Conservation (phyloP, 2,113 vertebrate genomes). For the Chunga burmeisteri region DNA sequence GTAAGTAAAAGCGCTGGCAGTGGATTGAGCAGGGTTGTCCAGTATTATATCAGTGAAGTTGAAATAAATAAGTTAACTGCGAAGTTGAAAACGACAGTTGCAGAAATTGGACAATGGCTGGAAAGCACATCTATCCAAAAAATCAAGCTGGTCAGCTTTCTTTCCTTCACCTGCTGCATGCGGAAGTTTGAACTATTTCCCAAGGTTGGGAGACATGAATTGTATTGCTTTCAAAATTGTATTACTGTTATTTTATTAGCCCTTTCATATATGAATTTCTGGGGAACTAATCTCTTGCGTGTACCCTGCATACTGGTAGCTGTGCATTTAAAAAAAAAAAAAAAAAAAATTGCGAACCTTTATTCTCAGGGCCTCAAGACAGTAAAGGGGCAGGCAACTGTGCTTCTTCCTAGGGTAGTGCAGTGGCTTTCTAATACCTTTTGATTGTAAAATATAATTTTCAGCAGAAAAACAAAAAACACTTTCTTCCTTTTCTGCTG, state of each 20-base stretch:
- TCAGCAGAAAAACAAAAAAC: background rate
- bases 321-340: background rate
- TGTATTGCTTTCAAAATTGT: background rate
- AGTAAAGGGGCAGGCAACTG: background rate
- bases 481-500: background rate
- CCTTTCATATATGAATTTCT: background rate
- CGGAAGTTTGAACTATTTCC: background rate
- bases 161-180: background rate
- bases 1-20: background rate
- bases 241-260: background rate
- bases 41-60: background rate
- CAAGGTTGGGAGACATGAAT: background rate
- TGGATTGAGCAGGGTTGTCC: background rate
- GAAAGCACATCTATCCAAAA: background rate
- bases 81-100: background rate
- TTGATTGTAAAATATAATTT: background rate
- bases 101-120: background rate
- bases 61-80: background rate
- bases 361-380: background rate
- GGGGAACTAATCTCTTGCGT: background rate
- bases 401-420: background rate
- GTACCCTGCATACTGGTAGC: background rate
- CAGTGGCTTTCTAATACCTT: background rate
- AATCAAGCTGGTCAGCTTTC: background rate
- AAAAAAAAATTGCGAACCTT: background rate